Evolutionary conservation across 2,888 invertebrate genomes (phyloP).

Genomic region (Aphodius granarius): DNA sequence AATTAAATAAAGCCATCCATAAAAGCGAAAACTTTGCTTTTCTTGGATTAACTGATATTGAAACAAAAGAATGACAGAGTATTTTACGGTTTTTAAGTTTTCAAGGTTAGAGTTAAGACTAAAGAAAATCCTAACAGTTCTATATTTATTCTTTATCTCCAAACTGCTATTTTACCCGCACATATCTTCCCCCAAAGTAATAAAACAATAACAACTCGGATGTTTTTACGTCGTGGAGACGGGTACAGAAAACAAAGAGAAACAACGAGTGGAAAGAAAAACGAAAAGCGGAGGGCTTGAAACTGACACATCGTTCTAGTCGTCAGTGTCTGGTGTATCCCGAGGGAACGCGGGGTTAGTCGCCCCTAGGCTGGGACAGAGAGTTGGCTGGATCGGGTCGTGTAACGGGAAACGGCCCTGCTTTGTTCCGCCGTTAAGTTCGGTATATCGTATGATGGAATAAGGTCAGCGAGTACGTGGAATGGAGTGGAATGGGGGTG

Average conservation of each 20-base stretch:
- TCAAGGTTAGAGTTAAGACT: too few relatives aligned
- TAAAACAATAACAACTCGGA: conserved; percentile 31
- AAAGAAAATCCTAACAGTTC: too few relatives aligned
- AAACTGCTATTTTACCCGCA: neutral
- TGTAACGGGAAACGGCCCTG: conserved; percentile 18
- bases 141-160: too few relatives aligned
- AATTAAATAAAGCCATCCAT: conserved; percentile 41
- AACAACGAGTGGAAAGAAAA: neutral
- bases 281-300: conserved; percentile 26
- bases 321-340: conserved; percentile 36
- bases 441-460: neutral
- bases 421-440: neutral
- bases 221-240: conserved; percentile 37
- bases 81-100: neutral
- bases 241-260: conserved; percentile 22
- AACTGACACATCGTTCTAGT: conserved; percentile 36
- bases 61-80: neutral
- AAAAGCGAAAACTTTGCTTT: conserved; percentile 31
- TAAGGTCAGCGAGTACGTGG: neutral
- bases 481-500: neutral
- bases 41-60: conserved; percentile 19
- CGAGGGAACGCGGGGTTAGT: conserved; percentile 37
- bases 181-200: conserved; percentile 5
- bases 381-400: conserved; percentile 23
- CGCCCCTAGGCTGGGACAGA: conserved; percentile 34